Evolutionary conservation across 1,140 invertebrate genomes (phyloP), one percentile per base, ranked within the genome.

Genomic region (Philotrypesis tridentata): DNA sequence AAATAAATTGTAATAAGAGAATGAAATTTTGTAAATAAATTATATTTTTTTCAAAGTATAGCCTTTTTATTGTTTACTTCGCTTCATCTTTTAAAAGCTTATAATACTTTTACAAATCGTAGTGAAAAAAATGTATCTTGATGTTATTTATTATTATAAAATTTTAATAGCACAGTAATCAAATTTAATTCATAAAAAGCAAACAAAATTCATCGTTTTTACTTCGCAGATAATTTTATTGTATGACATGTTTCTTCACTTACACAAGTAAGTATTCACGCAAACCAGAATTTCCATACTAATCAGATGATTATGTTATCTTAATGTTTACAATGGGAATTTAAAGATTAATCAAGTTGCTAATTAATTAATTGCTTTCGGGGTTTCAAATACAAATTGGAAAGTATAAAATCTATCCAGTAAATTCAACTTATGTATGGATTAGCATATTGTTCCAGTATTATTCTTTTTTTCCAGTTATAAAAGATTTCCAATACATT

Each of bases 21-120:
- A 48, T 55, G 25, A n/a, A 21, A 82, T 60, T 82, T 84, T 85
- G 70, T 84, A 86, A 84, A 78, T 81, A 60, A 76, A 81, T 73
- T 77, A 48, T 43, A 82, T 77, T 78, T 82, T n/a, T 82, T 63
- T 73, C 25, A 78, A 82, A 82, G 74, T 78, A 78, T 82, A 77
- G 6, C 76, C n/a, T 43, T 75, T 82, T 73, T 82, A 76, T 82
- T 82, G 71, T 82, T 80, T 75, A 40, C 3, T 75, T 75, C 61
- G 11, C 12, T 72, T 14, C 65, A 73, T 78, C 27, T 55, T n/a
- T 43, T 55, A 78, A 71, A 14, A 78, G 72, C 40, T 78, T 71
- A 63, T 60, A 77, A 63, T 77, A 78, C 76, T 78, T 77, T 77
- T 82, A 82, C n/a, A 82, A 82, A 77, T 61, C n/a, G 14, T 61